A percentile compares a stretch with the other conserved stretches of the same genome.
phyloP scores from a whole-genome alignment of 2,113 vertebrate genomes.

The Scophthalmus maximus region DNA sequence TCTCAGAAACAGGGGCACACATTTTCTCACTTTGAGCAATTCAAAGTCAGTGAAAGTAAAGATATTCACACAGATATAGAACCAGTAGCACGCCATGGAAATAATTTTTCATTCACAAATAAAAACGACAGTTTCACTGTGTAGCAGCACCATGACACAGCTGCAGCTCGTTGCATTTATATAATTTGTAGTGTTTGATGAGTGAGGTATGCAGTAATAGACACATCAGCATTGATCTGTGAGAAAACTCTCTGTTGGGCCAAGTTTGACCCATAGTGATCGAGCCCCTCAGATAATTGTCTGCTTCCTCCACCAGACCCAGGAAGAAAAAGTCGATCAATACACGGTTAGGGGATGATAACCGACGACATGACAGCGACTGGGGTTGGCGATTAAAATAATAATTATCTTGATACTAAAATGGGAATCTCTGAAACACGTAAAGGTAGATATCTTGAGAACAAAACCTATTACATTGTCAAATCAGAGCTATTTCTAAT shows the following conservation, averaged over 20 bases:
- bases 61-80: conserved; percentile 10
- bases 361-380: not conserved
- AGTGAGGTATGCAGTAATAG: not conserved
- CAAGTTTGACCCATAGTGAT: conserved; percentile 2
- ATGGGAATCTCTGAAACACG: not conserved
- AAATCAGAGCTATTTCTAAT: not conserved
- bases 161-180: not conserved
- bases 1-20: conserved; percentile 4
- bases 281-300: conserved; percentile 5
- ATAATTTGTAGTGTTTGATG: not conserved
- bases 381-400: not conserved
- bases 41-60: conserved; percentile 38
- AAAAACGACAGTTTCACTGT: not conserved
- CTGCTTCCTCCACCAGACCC: conserved; percentile 19
- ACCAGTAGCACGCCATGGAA: not conserved
- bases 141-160: not conserved
- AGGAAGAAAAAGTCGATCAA: conserved; percentile 17
- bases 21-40: conserved; percentile 28
- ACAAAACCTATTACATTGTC: not conserved
- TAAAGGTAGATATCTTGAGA: not conserved
- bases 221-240: conserved; percentile 18
- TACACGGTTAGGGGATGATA: not conserved
- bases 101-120: conserved; percentile 32
- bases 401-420: not conserved
- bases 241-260: conserved; percentile 1